Evolutionary conservation across 2,888 invertebrate species (phyloP), one percentile per base, ranked within the genome.

Genomic region (Gandaritis pyraliata): DNA sequence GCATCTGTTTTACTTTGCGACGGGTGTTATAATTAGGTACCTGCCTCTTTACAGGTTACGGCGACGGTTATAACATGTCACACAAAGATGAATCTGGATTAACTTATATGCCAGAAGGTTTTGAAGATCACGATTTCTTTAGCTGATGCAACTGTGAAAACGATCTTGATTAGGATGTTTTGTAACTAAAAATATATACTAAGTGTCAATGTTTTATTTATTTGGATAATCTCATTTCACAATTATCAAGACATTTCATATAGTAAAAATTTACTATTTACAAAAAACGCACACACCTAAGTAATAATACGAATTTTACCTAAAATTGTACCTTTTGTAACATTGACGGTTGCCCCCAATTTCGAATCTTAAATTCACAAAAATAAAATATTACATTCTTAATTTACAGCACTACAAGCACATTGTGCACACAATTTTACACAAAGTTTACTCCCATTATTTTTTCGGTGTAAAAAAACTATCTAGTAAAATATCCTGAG

Each of bases 21-120:
- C n/a, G n/a, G n/a, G n/a, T n/a, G n/a, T n/a, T n/a, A n/a, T n/a
- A n/a, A n/a, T n/a, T n/a, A n/a, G n/a, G n/a, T n/a, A n/a, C n/a
- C n/a, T 29, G 6, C 6, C 12, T 47, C 12, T 49, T 82, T 83
- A 64, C 80, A 95, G 95, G 95, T 53, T 95, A 95, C 77, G 94
- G 94, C 15, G 91, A 90, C 76, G 94, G 93, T 11, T 95, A 95
- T 72, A 95, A 95, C 74, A 85, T 89, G 71, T 73, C 77, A 39
- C 90, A 94, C 60, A 93, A 93, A 72, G 90, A 93, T 33, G 85
- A 90, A 48, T 94, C 94, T 5, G 93, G 93, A 51, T 80, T 94
- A 13, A 87, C 83, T 39, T 96, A 95, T 76, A 93, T 96, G 94
- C 96, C 96, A 7, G 93, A 94, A 71, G 95, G 94, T 66, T 82